Evolutionary conservation across 2,888 invertebrate genomes (phyloP).

Genomic region (Adela reaumurella): DNA sequence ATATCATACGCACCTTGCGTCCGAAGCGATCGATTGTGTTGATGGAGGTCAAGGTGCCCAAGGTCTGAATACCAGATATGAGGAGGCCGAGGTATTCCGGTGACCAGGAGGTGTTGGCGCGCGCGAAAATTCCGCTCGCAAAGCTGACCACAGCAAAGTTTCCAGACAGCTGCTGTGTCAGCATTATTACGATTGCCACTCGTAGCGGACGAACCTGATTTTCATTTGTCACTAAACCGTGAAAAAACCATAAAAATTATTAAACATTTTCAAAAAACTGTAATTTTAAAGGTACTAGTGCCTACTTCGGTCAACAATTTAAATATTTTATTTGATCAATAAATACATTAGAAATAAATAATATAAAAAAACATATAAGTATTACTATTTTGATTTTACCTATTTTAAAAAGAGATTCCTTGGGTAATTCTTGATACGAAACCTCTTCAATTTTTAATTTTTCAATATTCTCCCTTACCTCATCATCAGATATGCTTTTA

Average conservation of each 20-base stretch:
- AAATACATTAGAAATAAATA: too few species aligned
- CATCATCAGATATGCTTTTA: constrained; percentile 16
- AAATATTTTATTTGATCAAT: too few species aligned
- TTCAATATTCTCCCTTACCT: constrained; percentile 22
- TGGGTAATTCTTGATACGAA: constrained; percentile 19
- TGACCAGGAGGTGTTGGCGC: constrained; percentile 52
- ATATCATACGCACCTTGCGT: constrained; percentile 22
- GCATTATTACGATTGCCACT: constrained; percentile 29
- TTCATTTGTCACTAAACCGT: neutral
- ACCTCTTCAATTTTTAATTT: constrained; percentile 27
- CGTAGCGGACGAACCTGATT: constrained; percentile 24
- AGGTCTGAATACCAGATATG: constrained; percentile 28
- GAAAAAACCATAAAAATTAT: too few species aligned
- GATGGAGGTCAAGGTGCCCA: constrained; percentile 32
- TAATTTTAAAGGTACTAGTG: too few species aligned
- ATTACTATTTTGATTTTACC: too few species aligned
- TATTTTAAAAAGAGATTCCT: constrained; percentile 24
- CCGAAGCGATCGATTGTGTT: constrained; percentile 34
- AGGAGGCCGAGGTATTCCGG: constrained; percentile 31
- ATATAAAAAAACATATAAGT: too few species aligned
- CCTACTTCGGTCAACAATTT: too few species aligned
- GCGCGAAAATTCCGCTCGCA: constrained; percentile 33
- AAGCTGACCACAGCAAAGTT: constrained; percentile 43
- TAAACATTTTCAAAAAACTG: too few species aligned
- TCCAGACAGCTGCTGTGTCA: constrained; percentile 35